Evolutionary conservation across 1,140 invertebrate species (phyloP).

Genomic region (Drosophila nigrodunni): DNA sequence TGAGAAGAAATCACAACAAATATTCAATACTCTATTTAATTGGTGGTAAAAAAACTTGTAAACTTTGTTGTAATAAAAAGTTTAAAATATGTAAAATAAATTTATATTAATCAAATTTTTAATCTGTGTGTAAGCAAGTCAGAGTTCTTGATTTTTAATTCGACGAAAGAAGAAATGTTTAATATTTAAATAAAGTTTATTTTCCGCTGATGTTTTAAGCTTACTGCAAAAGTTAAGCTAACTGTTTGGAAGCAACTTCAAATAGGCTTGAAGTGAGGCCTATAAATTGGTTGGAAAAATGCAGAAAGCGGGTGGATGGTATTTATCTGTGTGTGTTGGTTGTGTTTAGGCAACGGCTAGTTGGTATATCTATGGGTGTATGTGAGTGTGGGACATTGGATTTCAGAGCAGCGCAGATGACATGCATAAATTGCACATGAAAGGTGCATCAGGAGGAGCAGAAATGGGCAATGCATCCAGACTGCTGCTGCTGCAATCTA

Average conservation of each 20-base stretch:
- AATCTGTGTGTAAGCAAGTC: not conserved
- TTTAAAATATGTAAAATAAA: not conserved
- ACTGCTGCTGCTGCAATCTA: conserved; percentile 62
- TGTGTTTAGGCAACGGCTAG: not conserved
- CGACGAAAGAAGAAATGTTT: not conserved
- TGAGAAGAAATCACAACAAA: not conserved
- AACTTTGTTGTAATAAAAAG: too few relatives aligned
- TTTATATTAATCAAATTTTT: not conserved
- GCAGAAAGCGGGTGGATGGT: conserved; percentile 10
- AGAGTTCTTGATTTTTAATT: not conserved
- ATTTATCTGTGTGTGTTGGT: conserved; percentile 37
- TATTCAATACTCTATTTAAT: conserved; percentile 5
- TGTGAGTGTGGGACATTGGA: conserved; percentile 65
- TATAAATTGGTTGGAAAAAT: conserved; percentile 76
- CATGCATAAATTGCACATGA: conserved; percentile 82
- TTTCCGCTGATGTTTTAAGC: not conserved
- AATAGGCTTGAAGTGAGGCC: conserved; percentile 29
- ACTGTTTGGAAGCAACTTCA: not conserved
- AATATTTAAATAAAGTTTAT: not conserved
- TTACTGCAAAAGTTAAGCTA: conserved; percentile 24
- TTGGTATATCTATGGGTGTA: conserved; percentile 24
- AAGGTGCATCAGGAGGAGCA: conserved; percentile 73
- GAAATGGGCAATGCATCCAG: conserved; percentile 10
- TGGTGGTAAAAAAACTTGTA: not conserved
- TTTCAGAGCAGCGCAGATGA: conserved; percentile 67